Evolutionary conservation across 2,888 invertebrate species (phyloP), one percentile per base, ranked within the genome.

Genomic region (Chironomus riparius): DNA sequence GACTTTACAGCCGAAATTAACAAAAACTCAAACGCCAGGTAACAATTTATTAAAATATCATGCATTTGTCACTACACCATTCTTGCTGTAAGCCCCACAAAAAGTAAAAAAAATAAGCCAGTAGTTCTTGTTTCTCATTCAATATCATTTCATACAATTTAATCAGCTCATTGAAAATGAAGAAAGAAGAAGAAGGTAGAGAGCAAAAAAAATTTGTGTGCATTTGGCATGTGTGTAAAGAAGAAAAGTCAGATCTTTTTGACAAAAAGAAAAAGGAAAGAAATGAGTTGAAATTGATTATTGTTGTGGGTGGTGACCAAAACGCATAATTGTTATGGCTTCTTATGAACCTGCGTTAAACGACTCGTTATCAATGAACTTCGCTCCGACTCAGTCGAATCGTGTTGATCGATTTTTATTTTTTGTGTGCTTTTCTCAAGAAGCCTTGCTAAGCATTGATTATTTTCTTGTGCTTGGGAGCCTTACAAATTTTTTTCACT

Each of bases 101-200:
- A 22, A 13, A 22, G n/a, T n/a, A n/a, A 38, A 56, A 71, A 62
- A 10, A 10, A 24, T 12, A 13, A 21, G 13, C 22, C 6, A 22
- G n/a, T 18, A 24, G 12, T 24, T 24, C 21, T 22, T 65, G 61
- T 28, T 71, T 72, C 62, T 72, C 72, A 72, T 72, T 72, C 62
- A 72, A 62, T 62, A 72, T 62, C 61, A 72, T 62, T 56, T 72
- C 72, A 24, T 62, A 72, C 72, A 62, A 24, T 70, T 70, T 70
- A 38, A 72, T 72, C 72, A 72, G 72, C 72, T 62, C 62, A 72
- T 72, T 72, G 72, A 62, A 72, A 48, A 72, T 38, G 72, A 62
- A 62, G 47, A 72, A 72, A 72, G 15, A 72, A 47, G 70, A 70
- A 70, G 48, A 22, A 56, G 28, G 70, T 70, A 21, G 47, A 21